phyloP scores from a whole-genome alignment of 2,797 vertebrate genomes.

The Astyanax mexicanus region DNA sequence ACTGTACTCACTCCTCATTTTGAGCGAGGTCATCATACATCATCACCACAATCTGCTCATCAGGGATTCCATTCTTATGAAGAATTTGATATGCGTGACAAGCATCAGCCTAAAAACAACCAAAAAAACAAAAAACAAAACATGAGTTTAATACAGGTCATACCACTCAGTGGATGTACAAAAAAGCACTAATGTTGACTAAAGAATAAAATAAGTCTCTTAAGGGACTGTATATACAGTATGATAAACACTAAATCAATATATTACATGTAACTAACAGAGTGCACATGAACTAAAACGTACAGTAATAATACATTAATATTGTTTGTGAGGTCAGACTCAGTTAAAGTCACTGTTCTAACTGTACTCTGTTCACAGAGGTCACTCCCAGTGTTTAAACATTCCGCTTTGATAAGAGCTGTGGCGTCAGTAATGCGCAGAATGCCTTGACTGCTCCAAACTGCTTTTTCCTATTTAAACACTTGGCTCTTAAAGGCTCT shows the following conservation, averaged over 20 bases:
- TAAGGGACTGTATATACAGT: too few relatives aligned
- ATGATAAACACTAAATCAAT: too few relatives aligned
- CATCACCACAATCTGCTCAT: conserved; percentile 96
- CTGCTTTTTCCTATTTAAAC: too few relatives aligned
- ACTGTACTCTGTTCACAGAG: neutral
- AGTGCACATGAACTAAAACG: too few relatives aligned
- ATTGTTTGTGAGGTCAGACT: neutral
- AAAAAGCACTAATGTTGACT: too few relatives aligned
- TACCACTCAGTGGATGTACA: neutral
- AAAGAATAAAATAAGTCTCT: too few relatives aligned
- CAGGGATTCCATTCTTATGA: conserved; percentile 92
- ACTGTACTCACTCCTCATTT: conserved; percentile 85
- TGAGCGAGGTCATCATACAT: conserved; percentile 96
- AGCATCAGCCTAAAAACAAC: conserved; percentile 84
- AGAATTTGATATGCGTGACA: conserved; percentile 98
- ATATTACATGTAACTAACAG: too few relatives aligned
- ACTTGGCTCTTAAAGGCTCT: too few relatives aligned
- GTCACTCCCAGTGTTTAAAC: neutral
- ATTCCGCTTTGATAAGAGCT: neutral
- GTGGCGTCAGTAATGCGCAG: neutral
- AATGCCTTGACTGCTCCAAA: neutral
- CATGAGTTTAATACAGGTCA: too few relatives aligned
- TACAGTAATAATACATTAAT: too few relatives aligned
- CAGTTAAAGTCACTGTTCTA: too few relatives aligned
- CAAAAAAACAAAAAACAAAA: neutral